A percentile compares a stretch with the other conserved stretches of the same genome.
These are phyloP conservation scores for Dendropsophus ebraccatus DNA, from an alignment of 2,113 vertebrate genomes.

Conservation along the genomic window DNA sequence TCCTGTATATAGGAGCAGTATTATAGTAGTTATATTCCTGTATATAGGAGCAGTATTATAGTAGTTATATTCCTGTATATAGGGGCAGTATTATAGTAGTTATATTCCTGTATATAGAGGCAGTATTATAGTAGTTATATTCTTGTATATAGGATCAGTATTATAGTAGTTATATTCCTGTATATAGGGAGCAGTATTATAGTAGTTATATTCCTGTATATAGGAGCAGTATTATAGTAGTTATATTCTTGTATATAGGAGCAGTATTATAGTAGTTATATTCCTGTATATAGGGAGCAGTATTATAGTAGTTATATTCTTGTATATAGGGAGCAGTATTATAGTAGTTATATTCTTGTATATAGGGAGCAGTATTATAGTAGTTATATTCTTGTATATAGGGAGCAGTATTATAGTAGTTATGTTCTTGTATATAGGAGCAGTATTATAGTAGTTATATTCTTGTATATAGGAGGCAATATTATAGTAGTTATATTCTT, in stretches of 20 bases:
- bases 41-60: not conserved
- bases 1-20: no score
- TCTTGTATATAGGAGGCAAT: not conserved
- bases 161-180: conserved; percentile 14
- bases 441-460: conserved; percentile 10
- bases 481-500: not conserved
- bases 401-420: not conserved
- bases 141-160: not conserved
- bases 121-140: not conserved
- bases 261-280: conserved; percentile 9
- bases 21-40: no score
- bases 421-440: not conserved
- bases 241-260: not conserved
- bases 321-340: conserved; percentile 1
- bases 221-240: not conserved
- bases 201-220: conserved; percentile 1
- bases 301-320: conserved; percentile 12
- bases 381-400: not conserved
- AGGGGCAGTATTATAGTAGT: conserved; percentile 7
- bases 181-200: not conserved
- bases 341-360: conserved; percentile 8
- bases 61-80: not conserved
- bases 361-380: not conserved
- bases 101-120: not conserved
- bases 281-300: not conserved